Percentiles rank a stretch among this genome's conserved stretches.
Evolutionary conservation across 2,797 vertebrate species (phyloP).

Genomic region (Centroberyx gerrardi): DNA sequence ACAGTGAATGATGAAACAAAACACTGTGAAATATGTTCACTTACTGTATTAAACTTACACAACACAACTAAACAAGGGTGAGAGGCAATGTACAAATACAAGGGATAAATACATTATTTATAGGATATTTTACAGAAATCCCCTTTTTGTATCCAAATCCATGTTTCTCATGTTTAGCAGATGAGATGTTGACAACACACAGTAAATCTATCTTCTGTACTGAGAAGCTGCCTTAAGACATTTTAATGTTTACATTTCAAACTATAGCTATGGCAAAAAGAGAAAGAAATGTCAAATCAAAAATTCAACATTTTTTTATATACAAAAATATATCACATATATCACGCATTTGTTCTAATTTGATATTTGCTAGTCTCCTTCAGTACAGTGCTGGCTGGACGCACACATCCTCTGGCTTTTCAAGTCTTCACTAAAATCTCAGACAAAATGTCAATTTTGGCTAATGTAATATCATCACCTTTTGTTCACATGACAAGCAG

Average conservation of each 20-base stretch:
- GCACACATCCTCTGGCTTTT: constrained; percentile 83
- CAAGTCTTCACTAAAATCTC: constrained; percentile 77
- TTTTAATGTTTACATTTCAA: constrained; percentile 96
- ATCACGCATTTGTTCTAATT: constrained; percentile 89
- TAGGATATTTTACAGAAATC: constrained; percentile 96
- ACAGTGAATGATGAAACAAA: constrained; percentile 90
- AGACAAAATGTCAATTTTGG: constrained; percentile 69
- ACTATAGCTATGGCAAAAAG: constrained; percentile 84
- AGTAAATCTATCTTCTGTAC: constrained; percentile 87
- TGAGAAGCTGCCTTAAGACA: constrained; percentile 95
- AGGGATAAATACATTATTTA: constrained; percentile 99
- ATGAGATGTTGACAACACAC: constrained; percentile 89
- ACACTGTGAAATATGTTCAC: constrained; percentile 92
- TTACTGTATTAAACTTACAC: constrained; percentile 92
- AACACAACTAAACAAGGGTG: constrained; percentile 91
- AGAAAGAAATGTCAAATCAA: constrained; percentile 86
- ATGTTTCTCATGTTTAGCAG: constrained; percentile 92
- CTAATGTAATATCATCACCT: constrained; percentile 56
- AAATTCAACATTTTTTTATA: constrained; percentile 90
- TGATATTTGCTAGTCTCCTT: constrained; percentile 89
- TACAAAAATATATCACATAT: constrained; percentile 96
- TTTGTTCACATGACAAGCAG: constrained; percentile 76
- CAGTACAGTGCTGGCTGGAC: constrained; percentile 90
- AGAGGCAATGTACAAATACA: constrained; percentile 96
- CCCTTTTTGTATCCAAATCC: constrained; percentile 88